phyloP scores from a whole-genome alignment of 1,140 invertebrate genomes.

The Octopus sinensis region DNA sequence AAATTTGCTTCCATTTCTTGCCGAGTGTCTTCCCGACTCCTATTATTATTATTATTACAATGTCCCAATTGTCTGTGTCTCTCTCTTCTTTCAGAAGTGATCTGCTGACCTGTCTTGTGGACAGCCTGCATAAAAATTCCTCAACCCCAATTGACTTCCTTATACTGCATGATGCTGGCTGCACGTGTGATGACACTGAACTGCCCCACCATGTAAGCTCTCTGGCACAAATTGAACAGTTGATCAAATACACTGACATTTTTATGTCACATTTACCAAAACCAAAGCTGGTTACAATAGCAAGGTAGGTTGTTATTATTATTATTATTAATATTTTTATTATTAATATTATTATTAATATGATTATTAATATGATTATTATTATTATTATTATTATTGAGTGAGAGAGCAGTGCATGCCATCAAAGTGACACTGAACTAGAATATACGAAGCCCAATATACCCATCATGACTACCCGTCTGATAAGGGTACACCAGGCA shows the following conservation, averaged over 20 bases:
- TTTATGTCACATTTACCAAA: slow-evolving; percentile 67
- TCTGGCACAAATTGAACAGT: slow-evolving; percentile 65
- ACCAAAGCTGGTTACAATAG: slow-evolving; percentile 75
- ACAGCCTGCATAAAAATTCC: slow-evolving; percentile 17
- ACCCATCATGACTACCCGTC: too few relatives aligned
- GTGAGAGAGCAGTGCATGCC: too few relatives aligned
- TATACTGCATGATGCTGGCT: slow-evolving; percentile 73
- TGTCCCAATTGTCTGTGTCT: not conserved
- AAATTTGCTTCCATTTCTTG: too few relatives aligned
- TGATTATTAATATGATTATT: too few relatives aligned
- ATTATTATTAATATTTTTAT: not conserved
- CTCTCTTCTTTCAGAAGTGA: slow-evolving; percentile 26
- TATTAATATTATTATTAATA: not conserved
- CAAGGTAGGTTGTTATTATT: slow-evolving; percentile 51
- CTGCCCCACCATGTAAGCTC: slow-evolving; percentile 79
- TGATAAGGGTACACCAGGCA: too few relatives aligned
- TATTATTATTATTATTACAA: too few relatives aligned
- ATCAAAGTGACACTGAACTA: too few relatives aligned
- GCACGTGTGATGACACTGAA: slow-evolving; percentile 75
- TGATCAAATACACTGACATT: slow-evolving; percentile 64
- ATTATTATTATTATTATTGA: too few relatives aligned
- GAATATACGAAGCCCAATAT: too few relatives aligned
- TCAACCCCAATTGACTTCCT: slow-evolving; percentile 66
- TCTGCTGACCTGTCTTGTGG: slow-evolving; percentile 24
- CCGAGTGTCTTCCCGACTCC: too few relatives aligned